Evolutionary conservation across 2,888 invertebrate genomes (phyloP), one percentile per base, ranked within the genome.

Genomic region (Sylvicola fuscatus): DNA sequence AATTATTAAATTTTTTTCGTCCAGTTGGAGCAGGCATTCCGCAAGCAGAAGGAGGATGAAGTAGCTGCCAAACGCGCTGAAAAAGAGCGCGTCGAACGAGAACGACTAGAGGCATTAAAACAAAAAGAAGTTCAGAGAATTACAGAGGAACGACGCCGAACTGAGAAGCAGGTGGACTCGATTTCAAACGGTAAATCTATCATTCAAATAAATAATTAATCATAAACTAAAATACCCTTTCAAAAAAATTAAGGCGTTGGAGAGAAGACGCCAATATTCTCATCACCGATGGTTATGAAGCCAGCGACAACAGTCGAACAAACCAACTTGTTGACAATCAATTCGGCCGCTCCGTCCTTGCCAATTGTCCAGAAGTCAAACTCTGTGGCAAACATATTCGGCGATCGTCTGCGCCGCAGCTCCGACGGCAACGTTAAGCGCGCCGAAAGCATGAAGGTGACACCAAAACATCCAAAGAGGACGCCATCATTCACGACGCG

Each of bases 401-500:
- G 72, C 39, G 73, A 82, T 53, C 58, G 74, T 34, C 54, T 77
- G 43, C 63, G 76, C 49, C 68, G 70, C 49, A 62, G 62, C 16
- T 68, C 67, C 3, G 61, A 47, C 5, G 58, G 52, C 5, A 65
- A 62, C 34, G 68, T 87, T 3, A 87, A 87, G 51, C 66, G 87
- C 3, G 84, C 87, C 0, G 89, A 89, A 56, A 86, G 86, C 53
- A 87, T 89, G 86, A 83, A 80, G 51, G 70, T 76, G 26, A 68
- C 66, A 33, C 64, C 69, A n/a, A 89, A 86, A 56, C 81, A 81
- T 36, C 72, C 83, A 0, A 89, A 87, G 51, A 71, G 90, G 42
- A 92, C 90, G 0, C 89, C 95, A 1, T 92, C 90, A 43, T 93
- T 97, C 60, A 95, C 87, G 17, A 93, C 95, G 0, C 70, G 90